A percentile compares a stretch with the other conserved stretches of the same genome.
phyloP scores from a whole-genome alignment of 2,797 vertebrate species.

The Botia almorhae region DNA sequence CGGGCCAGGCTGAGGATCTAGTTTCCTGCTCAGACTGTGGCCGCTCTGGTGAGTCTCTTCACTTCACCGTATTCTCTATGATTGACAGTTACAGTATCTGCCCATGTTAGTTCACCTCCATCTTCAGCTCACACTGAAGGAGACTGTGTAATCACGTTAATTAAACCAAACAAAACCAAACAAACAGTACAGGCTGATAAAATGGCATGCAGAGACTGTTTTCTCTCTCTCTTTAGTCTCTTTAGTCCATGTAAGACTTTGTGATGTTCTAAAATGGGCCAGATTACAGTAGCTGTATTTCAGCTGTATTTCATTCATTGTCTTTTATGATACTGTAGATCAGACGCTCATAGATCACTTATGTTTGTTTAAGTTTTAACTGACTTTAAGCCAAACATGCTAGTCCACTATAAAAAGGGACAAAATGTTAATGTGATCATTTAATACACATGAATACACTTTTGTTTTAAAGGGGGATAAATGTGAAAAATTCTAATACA shows the following conservation, averaged over 20 bases:
- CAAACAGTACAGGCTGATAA: neutral
- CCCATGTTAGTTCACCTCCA: constrained; percentile 42
- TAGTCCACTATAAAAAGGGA: neutral
- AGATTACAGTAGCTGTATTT: constrained; percentile 30
- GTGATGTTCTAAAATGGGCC: constrained; percentile 31
- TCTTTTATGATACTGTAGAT: neutral
- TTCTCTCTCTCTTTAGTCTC: constrained; percentile 7
- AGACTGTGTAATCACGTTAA: neutral
- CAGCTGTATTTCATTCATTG: neutral
- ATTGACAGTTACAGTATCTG: constrained; percentile 35
- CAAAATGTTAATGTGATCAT: neutral
- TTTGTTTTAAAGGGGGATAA: constrained; percentile 7
- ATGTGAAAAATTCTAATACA: neutral
- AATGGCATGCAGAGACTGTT: neutral
- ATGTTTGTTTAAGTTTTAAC: neutral
- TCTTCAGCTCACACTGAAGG: neutral
- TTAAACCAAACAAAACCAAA: neutral
- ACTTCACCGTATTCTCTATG: constrained; percentile 13
- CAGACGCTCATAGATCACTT: neutral
- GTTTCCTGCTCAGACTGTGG: constrained; percentile 98
- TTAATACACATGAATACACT: neutral
- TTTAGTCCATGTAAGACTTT: neutral
- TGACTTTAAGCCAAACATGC: neutral
- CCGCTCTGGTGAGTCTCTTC: constrained; percentile 89
- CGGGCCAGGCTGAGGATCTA: constrained; percentile 92